Evolutionary conservation across 53 echinoderm and acorn worm genomes (phyloP), one percentile per base, ranked within the genome.

Genomic region (Patiria pectinifera): DNA sequence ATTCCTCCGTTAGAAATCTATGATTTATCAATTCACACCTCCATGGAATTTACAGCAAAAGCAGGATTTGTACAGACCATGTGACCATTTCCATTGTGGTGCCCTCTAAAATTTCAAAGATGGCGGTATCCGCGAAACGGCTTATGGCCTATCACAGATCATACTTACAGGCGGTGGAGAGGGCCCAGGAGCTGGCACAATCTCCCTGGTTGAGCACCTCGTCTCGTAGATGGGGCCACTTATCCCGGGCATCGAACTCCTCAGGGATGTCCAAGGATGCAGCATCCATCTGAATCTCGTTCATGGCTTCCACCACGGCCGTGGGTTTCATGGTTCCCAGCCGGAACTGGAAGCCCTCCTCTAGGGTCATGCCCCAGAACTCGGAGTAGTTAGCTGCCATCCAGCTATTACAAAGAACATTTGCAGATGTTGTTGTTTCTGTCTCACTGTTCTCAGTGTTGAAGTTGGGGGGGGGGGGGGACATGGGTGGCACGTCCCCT

Each of bases 131-230:
- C 35, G 35, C 35, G 35, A 35, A 35, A 35, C 35, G 35, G 60
- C 35, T 1, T 1, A 35, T 35, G 35, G 60, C 35, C 35, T 1
- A 35, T 35, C 35, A 35, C 35, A 35, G 35, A 0, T 35, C 22
- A 72, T 69, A 82, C 78, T 46, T 82, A 98, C 98, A 97, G 92
- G 95, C 81, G 58, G 99, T 99, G 43, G 99, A 96, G 78, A 99
- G 88, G 10, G 99, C 99, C 99, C 99, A 99, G 0, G 99, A 99
- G 58, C 97, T 96, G 18, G 96, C 97, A 71, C 99, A 99, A 66
- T 99, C 89, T 48, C 99, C 99, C 85, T 99, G 99, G 87, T 99
- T 93, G 84, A 93, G 84, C 18, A 99, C 90, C 0, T 85, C 48
- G n/a, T 94, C 93, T 25, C 95, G 84, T 19, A 97, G 92, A 1